Base-by-base conservation (phyloP, 2,888 invertebrate genomes). In the Lasioglossum zephyrum region DNA sequence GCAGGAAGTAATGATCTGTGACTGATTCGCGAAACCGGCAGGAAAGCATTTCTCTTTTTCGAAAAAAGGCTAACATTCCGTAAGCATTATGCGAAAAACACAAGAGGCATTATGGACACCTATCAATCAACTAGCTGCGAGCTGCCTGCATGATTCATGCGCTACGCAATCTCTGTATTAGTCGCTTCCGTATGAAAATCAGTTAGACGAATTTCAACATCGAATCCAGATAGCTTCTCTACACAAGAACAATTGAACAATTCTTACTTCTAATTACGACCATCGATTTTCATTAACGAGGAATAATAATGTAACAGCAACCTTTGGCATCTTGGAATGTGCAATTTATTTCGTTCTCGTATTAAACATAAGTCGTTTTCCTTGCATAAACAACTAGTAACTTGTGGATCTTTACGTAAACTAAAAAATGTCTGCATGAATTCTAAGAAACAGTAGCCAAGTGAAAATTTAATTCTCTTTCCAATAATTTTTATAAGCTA, bases 31-130 rank as follows among this genome's bases (percentile, higher is more conserved):
- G 63, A 73, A 57, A 69, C 73, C 49, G 73, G 47, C 84, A 57
- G 77, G 77, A 81, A 77, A 73, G 69, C 66, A 70, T 81, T 84
- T 60, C 63, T 47, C 66, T 31, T 53, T 73, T 9, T 8, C 57
- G n/a, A 44, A 81, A 74, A 73, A 22, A 13, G 66, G 66, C 4
- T 49, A 36, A 57, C 41, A 41, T 75, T 76, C 75, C 16, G 13
- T 13, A 44, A 41, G 49, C 76, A 73, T 66, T 76, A 80, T 60
- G 53, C 36, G 76, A 73, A 73, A n/a, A 26, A n/a, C 31, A 49
- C 18, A 79, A n/a, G 73, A 73, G 41, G n/a, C 31, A 79, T 82
- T 74, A 57, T 53, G 41, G 22, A 41, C 63, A 47, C n/a, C 77
- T 75, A 69, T 79, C 77, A 31, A 72, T 77, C 77, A 47, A 41